These are phyloP conservation scores for Pogonocherus hispidulus DNA, from an alignment of 2,888 invertebrate genomes.

Conservation along the genomic window DNA sequence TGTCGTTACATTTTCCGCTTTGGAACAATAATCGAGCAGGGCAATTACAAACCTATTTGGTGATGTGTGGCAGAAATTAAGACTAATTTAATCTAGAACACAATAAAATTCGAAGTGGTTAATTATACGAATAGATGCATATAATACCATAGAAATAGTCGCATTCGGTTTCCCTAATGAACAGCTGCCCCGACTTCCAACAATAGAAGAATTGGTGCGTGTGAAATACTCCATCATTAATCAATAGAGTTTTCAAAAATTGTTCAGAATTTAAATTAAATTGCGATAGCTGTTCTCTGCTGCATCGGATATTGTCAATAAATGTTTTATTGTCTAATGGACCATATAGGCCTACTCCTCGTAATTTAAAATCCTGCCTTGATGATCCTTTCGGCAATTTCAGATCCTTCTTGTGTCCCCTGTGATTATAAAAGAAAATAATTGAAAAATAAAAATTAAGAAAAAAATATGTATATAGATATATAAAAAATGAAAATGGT, in stretches of 20 bases:
- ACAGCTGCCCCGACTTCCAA: constrained; percentile 58
- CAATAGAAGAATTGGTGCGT: constrained; percentile 62
- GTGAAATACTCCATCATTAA: constrained; percentile 62
- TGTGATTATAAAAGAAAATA: too few relatives aligned
- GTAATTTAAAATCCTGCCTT: too few relatives aligned
- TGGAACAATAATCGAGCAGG: constrained; percentile 47
- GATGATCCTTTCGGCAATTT: too few relatives aligned
- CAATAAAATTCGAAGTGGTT: constrained; percentile 55
- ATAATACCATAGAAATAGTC: constrained; percentile 54
- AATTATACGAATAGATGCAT: constrained; percentile 49
- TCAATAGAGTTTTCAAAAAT: constrained; percentile 60
- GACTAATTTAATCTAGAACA: constrained; percentile 56
- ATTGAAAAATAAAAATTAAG: too few relatives aligned
- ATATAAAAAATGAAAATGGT: too few relatives aligned
- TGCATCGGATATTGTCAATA: background rate
- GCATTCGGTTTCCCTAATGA: constrained; percentile 52
- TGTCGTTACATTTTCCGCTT: constrained; percentile 25
- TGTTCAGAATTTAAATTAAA: constrained; percentile 47
- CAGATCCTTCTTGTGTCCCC: too few relatives aligned
- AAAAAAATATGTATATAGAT: too few relatives aligned
- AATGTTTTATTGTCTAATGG: background rate
- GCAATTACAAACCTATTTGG: constrained; percentile 38
- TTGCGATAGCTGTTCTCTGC: constrained; percentile 20
- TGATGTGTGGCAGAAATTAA: constrained; percentile 51
- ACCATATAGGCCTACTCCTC: too few relatives aligned